These are phyloP conservation scores for Drosophila atripex DNA, from an alignment of 2,888 invertebrate genomes.

Conservation along the genomic window DNA sequence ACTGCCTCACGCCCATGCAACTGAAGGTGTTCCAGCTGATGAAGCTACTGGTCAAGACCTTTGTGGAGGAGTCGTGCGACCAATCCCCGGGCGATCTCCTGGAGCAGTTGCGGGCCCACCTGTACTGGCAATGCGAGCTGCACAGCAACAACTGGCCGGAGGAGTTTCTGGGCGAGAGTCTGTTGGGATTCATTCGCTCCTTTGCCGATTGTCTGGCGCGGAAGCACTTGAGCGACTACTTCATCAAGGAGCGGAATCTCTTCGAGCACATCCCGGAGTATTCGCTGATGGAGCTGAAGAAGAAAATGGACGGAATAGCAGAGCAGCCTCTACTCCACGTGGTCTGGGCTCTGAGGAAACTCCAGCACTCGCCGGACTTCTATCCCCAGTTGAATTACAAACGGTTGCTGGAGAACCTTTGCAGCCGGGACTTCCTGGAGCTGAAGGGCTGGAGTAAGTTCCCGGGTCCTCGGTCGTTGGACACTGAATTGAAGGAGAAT, in stretches of 20 bases:
- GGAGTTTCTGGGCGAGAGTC: slow-evolving; percentile 88
- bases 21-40: slow-evolving; percentile 89
- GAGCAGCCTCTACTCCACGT: slow-evolving; percentile 90
- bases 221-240: slow-evolving; percentile 89
- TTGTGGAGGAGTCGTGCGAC: slow-evolving; percentile 85
- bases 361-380: slow-evolving; percentile 87
- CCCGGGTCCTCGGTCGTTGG: slow-evolving; percentile 54
- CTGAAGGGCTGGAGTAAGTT: slow-evolving; percentile 72
- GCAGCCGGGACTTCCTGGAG: slow-evolving; percentile 85
- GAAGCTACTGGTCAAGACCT: slow-evolving; percentile 89
- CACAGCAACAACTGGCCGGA: slow-evolving; percentile 90
- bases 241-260: slow-evolving; percentile 89
- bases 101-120: slow-evolving; percentile 89
- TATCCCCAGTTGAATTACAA: slow-evolving; percentile 87
- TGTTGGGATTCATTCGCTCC: slow-evolving; percentile 87
- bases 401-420: slow-evolving; percentile 85
- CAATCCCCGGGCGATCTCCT: slow-evolving; percentile 86
- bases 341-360: slow-evolving; percentile 88
- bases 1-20: slow-evolving; percentile 88
- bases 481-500: slow-evolving; percentile 55
- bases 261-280: slow-evolving; percentile 89
- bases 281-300: slow-evolving; percentile 87
- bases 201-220: slow-evolving; percentile 87
- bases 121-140: slow-evolving; percentile 92
- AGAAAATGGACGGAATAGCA: slow-evolving; percentile 87